These are phyloP conservation scores for Hydropsyche tenuis DNA, from an alignment of 1,140 invertebrate genomes.

Conservation along the genomic window DNA sequence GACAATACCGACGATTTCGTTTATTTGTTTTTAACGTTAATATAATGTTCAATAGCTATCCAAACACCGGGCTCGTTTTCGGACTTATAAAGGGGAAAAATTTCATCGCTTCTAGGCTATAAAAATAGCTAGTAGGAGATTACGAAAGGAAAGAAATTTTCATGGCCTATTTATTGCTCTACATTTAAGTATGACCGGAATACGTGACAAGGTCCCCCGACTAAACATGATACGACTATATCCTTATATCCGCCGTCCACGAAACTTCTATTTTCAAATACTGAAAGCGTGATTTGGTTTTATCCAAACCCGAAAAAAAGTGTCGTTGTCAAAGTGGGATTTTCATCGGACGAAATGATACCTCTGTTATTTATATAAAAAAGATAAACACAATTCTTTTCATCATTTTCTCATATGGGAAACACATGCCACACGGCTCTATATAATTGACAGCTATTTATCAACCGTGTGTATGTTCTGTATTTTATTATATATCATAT, in stretches of 20 bases:
- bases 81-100: neutral
- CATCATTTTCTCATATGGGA: neutral
- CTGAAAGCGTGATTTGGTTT: neutral
- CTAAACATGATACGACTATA: conserved; percentile 1
- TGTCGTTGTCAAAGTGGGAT: too few relatives aligned
- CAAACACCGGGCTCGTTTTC: too few relatives aligned
- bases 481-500: too few relatives aligned
- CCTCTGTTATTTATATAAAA: conserved; percentile 3
- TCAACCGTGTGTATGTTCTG: too few relatives aligned
- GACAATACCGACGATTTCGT: too few relatives aligned
- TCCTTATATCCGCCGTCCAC: conserved; percentile 6
- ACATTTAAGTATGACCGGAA: conserved; percentile 16
- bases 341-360: neutral
- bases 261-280: neutral
- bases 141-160: conserved; percentile 29
- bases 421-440: too few relatives aligned
- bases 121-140: conserved; percentile 19
- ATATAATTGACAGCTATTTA: too few relatives aligned
- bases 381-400: neutral
- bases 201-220: conserved; percentile 29
- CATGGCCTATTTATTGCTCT: conserved; percentile 31
- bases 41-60: too few relatives aligned
- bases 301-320: neutral
- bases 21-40: too few relatives aligned
- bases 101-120: conserved; percentile 15